phyloP scores from a whole-genome alignment of 2,113 vertebrate genomes.

The Parus major region DNA sequence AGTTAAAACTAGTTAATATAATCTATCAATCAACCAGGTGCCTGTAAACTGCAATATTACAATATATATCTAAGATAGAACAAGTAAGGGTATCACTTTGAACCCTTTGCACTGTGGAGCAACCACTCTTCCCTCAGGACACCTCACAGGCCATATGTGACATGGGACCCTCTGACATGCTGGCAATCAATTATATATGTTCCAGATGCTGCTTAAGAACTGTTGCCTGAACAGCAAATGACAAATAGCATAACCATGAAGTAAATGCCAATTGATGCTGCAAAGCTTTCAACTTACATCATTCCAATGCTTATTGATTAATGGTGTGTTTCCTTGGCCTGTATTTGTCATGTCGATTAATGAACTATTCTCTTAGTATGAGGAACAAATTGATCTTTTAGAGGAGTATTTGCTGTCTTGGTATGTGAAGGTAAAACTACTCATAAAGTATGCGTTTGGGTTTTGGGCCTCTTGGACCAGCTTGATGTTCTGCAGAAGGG shows the following conservation, averaged over 20 bases:
- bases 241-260: background rate
- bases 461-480: background rate
- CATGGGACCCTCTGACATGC: background rate
- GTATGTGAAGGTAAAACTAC: background rate
- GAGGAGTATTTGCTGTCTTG: background rate
- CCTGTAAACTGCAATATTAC: background rate
- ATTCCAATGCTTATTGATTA: background rate
- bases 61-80: background rate
- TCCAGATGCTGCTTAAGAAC: background rate
- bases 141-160: background rate
- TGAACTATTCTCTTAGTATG: background rate
- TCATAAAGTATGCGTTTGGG: background rate
- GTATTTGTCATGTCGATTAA: background rate
- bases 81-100: background rate
- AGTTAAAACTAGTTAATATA: background rate
- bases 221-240: background rate
- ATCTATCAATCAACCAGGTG: background rate
- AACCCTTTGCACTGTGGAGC: background rate
- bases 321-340: background rate
- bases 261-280: background rate
- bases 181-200: background rate
- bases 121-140: background rate
- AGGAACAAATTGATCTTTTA: background rate
- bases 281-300: background rate
- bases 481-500: background rate